Evolutionary conservation across 2,113 vertebrate species (phyloP), one percentile per base, ranked within the genome.

Genomic region (Cavia aperea): DNA sequence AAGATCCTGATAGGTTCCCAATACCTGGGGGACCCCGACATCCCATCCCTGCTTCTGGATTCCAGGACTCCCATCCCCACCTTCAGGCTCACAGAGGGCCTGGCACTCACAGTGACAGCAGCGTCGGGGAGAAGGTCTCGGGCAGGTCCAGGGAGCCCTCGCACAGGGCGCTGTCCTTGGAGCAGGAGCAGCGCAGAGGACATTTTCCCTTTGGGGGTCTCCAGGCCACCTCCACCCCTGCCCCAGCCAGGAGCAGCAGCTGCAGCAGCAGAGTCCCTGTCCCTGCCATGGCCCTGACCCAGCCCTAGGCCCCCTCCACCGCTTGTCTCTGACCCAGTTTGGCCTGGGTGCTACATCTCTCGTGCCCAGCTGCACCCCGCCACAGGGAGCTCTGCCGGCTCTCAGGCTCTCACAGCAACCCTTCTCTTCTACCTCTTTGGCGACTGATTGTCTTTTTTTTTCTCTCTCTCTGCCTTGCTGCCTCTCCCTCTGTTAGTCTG

Each of bases 61-160:
- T 66, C 89, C 89, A 60, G 88, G 60, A 62, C 60, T 49, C 86
- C 83, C 31, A 12, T 5, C 58, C 60, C 46, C 86, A 78, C 66
- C 86, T 62, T 43, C 24, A 15, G 88, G 83, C 72, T 78, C 92
- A 14, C 82, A 15, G 62, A 63, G 43, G 90, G 54, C 72, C 89
- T n/a, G 66, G 43, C 94, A 96, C 97, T 97, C 96, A 97, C 97
- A 97, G 96, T 29, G 97, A 97, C 93, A 97, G 95, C 79, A 97
- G 96, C 77, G 94, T 94, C 0, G 94, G 89, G 49, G 97, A 92
- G 95, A 97, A 96, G 63, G 60, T 96, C 68, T 90, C 95, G 0
- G 97, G 97, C 72, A 98, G 96, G 51, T 96, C 96, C 43, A n/a
- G 81, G 86, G 96, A 93, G 58, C 96, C 96, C 88, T 97, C 97